A percentile compares a stretch with the other conserved stretches of the same genome.
Conservation (phyloP, 2,888 invertebrate species). For the Cepaea hortensis region DNA sequence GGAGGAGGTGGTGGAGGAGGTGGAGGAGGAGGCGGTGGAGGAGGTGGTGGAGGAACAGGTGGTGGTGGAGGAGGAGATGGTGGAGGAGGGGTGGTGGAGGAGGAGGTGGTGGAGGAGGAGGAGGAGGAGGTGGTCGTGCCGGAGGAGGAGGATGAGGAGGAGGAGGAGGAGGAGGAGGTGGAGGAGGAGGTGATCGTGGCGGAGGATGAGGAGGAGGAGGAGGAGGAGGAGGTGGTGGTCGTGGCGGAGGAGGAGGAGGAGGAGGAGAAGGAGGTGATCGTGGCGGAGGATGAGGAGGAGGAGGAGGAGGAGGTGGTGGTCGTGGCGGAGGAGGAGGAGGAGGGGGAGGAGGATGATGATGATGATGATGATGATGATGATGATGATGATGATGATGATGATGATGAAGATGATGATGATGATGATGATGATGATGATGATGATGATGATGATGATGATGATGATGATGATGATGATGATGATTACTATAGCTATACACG, state of each 20-base stretch:
- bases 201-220: not conserved
- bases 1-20: constrained; percentile 16
- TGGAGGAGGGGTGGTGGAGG: not conserved
- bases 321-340: not conserved
- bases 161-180: not conserved
- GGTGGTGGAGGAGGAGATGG: not conserved
- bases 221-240: too few species aligned
- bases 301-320: not conserved
- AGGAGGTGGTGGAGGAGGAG: not conserved
- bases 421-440: too few species aligned
- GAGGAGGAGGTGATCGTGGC: constrained; percentile 5
- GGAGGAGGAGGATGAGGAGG: not conserved
- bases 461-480: too few species aligned
- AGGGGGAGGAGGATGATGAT: not conserved
- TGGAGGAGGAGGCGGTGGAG: constrained; percentile 19
- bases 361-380: not conserved
- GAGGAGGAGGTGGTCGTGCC: not conserved
- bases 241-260: too few species aligned
- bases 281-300: too few species aligned
- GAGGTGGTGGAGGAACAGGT: not conserved
- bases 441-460: too few species aligned
- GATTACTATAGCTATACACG: too few species aligned
- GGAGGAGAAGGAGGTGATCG: too few species aligned
- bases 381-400: too few species aligned
- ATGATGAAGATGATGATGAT: too few species aligned